Evolutionary conservation across 2,797 vertebrate species (phyloP).

Genomic region (Labeo calbasu): DNA sequence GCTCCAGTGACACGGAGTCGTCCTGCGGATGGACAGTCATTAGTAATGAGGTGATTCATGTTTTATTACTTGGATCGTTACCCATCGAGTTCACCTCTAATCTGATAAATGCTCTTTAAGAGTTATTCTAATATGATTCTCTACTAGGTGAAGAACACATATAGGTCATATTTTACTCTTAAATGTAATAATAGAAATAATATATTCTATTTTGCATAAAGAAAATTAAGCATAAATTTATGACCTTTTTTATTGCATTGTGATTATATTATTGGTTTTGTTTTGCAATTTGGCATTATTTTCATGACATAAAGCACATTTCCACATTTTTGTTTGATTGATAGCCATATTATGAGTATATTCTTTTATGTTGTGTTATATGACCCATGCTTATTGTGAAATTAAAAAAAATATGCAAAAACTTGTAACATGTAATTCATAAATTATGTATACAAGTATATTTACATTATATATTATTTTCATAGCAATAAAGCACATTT

Average conservation of each 20-base stretch:
- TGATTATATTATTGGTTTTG: too few relatives aligned
- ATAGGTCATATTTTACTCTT: not conserved
- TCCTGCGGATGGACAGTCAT: constrained; percentile 98
- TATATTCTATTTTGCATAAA: not conserved
- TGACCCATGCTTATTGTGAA: too few relatives aligned
- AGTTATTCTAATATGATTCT: not conserved
- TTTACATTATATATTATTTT: too few relatives aligned
- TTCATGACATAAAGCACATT: not conserved
- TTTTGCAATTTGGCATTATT: not conserved
- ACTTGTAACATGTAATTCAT: too few relatives aligned
- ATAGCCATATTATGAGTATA: too few relatives aligned
- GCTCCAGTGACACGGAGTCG: constrained; percentile 93
- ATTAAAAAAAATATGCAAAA: too few relatives aligned
- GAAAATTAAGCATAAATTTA: not conserved
- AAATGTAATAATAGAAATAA: not conserved
- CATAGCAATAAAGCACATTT: too few relatives aligned
- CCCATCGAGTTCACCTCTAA: not conserved
- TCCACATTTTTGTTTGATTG: not conserved
- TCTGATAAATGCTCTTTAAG: not conserved
- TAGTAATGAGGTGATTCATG: constrained; percentile 87
- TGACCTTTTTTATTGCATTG: not conserved
- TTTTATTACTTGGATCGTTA: not conserved
- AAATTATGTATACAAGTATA: too few relatives aligned
- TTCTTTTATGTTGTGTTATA: too few relatives aligned
- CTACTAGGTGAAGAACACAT: not conserved